These are phyloP conservation scores for Amblyopsis rosae DNA, from an alignment of 2,113 vertebrate genomes.

Conservation along the genomic window DNA sequence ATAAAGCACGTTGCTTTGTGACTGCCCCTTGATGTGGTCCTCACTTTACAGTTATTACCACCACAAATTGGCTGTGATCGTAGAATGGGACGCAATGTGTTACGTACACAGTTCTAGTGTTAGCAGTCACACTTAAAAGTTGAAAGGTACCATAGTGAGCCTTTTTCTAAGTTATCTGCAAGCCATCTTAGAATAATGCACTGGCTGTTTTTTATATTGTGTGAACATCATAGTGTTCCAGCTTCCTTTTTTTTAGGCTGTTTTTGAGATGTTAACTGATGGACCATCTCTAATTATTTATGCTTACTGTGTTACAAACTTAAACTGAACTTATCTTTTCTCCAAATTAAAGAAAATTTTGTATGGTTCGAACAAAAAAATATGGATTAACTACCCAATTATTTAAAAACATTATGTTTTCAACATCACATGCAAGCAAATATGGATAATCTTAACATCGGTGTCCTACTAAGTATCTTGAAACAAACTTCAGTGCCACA, in stretches of 20 bases:
- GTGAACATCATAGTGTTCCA: constrained; percentile 39
- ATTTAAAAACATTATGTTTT: no score
- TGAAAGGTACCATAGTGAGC: constrained; percentile 40
- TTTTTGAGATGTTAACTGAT: constrained; percentile 7
- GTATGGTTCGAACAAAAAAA: no score
- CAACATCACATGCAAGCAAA: not conserved
- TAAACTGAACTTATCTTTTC: no score
- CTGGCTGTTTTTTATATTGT: constrained; percentile 36
- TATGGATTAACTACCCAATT: no score
- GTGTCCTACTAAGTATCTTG: not conserved
- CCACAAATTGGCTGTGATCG: constrained; percentile 53
- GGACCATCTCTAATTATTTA: not conserved
- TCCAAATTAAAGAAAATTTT: no score
- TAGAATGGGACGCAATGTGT: constrained; percentile 37
- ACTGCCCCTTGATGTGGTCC: constrained; percentile 68
- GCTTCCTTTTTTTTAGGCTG: constrained; percentile 20
- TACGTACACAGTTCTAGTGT: constrained; percentile 23
- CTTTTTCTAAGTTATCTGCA: constrained; percentile 30
- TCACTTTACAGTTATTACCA: constrained; percentile 52
- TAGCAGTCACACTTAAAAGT: constrained; percentile 21
- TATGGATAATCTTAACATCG: not conserved
- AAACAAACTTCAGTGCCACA: not conserved
- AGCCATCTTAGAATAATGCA: constrained; percentile 38
- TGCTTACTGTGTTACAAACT: not conserved
- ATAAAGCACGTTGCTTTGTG: constrained; percentile 69